Base-by-base conservation (phyloP, 2,797 vertebrate genomes). In the Acrossocheilus fasciatus region DNA sequence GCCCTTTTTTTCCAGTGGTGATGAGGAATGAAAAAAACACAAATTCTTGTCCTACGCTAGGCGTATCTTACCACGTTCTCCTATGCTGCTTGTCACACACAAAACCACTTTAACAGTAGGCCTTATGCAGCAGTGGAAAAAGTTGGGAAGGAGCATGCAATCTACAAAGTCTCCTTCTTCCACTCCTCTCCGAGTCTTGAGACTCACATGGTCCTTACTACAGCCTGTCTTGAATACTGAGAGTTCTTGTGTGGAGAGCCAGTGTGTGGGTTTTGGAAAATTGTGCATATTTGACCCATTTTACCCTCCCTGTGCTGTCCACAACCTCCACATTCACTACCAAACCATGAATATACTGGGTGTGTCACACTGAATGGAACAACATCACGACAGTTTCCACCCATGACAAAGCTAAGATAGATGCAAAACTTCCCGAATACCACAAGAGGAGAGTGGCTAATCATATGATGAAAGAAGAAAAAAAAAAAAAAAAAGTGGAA, bases 121-220 rank as follows among this genome's bases (percentile, higher is more conserved):
- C 81, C 70, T 69, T 30, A 81, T 45, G 17, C 81, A 85, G 85
- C 85, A 76, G 80, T 86, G 86, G 87, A 84, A 84, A 83, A 86
- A 80, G 41, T 30, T 72, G 73, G 30, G 64, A 50, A 87, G 82
- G 88, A 86, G 87, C 87, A 88, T n/a, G 77, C 43, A 15, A 89
- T 85, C 83, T 81, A 88, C 90, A 91, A 91, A 90, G 89, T 73
- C 87, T 87, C 87, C 85, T 91, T 91, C 88, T 88, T 89, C 62
- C 81, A 34, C 84, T 66, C 30, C 70, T 26, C 72, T 72, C 76
- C 85, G 76, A 86, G 59, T 64, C 86, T 68, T 84, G 1, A 69
- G 34, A 81, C 77, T 84, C 87, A 45, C 36, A 34, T 81, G 90
- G 90, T 89, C 70, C 68, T 83, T 87, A 69, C 79, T 82, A 75